Base-by-base conservation (phyloP, 2,797 vertebrate genomes). In the Erpetoichthys calabaricus region DNA sequence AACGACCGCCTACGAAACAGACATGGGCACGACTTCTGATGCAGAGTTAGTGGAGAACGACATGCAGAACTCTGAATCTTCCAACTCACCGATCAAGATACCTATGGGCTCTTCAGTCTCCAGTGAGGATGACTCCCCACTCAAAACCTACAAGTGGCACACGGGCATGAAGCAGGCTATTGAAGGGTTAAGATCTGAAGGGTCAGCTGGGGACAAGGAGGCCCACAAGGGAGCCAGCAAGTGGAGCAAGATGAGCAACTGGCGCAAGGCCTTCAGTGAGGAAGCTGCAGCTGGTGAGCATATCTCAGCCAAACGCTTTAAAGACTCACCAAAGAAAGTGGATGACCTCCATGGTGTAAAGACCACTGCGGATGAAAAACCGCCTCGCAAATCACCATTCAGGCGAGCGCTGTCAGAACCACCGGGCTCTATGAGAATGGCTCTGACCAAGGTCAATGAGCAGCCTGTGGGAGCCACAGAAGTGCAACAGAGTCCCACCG, bases 101-200 rank as follows among this genome's bases (percentile, higher is more conserved):
- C 51, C n/a, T n/a, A 25, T 55, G 56, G 58, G 53, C 51, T 42
- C 42, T 50, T 61, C 53, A 47, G 10, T 50, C 25, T 4, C 42
- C 46, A 56, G 49, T 56, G 74, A 80, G 3, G 59, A 68, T 2
- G 56, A 59, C 0, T 74, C 82, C 1, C 64, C 79, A 0, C 69
- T 93, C 52, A 80, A 77, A 63, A 80, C 86, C 1, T 93, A 94
- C 78, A 83, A 75, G 61, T 93, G 91, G 91, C 82, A 87, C 45
- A 89, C 77, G 0, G 79, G 73, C 7, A 72, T 78, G 60, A 80
- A 66, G 45, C 63, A 49, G 65, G 62, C 64, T 0, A 64, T 67
- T 0, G 67, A 81, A 4, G 75, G 70, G n/a, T 10, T 45, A 6
- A 77, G 66, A 58, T 67, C 66, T 45, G 80, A 81, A 47, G 70